phyloP scores from a whole-genome alignment of 2,888 invertebrate species.

The Meteorus colon region DNA sequence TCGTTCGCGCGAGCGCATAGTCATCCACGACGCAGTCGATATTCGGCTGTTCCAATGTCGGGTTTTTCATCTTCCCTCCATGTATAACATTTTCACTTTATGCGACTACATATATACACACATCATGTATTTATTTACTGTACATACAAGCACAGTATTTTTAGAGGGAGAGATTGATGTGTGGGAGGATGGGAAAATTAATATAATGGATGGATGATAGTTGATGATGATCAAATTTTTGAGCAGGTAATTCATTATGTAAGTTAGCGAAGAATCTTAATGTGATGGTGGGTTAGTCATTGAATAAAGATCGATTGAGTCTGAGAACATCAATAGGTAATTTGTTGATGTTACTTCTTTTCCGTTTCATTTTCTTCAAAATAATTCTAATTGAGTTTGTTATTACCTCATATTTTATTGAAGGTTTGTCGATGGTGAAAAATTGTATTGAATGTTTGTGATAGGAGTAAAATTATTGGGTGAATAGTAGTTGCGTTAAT shows the following conservation, averaged over 20 bases:
- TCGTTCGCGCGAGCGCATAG: constrained; percentile 59
- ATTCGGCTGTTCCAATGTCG: constrained; percentile 35
- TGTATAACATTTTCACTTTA: constrained; percentile 45
- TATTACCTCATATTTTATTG: no score
- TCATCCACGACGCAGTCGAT: constrained; percentile 53
- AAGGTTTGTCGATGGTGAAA: no score
- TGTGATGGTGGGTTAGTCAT: not conserved
- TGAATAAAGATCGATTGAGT: not conserved
- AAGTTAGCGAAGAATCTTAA: not conserved
- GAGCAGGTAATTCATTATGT: not conserved
- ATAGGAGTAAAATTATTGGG: no score
- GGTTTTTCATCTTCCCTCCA: constrained; percentile 15
- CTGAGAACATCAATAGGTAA: no score
- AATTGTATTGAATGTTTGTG: no score
- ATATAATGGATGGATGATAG: not conserved
- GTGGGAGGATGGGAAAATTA: not conserved
- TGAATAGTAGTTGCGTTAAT: no score
- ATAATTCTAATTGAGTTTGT: no score
- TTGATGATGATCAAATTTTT: not conserved
- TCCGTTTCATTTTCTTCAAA: no score
- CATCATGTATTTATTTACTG: not conserved
- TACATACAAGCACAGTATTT: not conserved
- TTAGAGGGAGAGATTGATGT: not conserved
- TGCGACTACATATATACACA: not conserved
- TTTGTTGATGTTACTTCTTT: no score